Conservation (phyloP, 2,113 vertebrate genomes). For the Andinoacara biseriatus region DNA sequence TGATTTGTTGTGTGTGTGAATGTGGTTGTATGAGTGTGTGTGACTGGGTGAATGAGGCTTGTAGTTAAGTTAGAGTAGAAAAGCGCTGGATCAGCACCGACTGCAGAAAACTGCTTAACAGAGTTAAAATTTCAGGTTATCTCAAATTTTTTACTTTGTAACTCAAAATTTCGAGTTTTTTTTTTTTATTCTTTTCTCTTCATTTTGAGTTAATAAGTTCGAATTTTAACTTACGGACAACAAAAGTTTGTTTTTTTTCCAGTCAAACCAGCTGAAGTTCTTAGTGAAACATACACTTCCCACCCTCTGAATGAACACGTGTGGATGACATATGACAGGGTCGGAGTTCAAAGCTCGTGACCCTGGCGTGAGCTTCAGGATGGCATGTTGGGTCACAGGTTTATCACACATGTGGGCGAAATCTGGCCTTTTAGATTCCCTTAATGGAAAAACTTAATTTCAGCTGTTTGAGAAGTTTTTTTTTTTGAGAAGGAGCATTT, state of each 20-base stretch:
- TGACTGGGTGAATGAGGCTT: too few relatives aligned
- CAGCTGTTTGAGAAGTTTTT: not conserved
- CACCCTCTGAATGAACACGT: not conserved
- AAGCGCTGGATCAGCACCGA: too few relatives aligned
- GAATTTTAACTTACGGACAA: rapidly evolving
- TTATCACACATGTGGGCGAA: not conserved
- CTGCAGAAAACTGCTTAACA: too few relatives aligned
- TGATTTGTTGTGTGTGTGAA: not conserved
- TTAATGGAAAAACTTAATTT: not conserved
- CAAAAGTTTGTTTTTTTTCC: not conserved
- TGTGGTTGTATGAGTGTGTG: not conserved
- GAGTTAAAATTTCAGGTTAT: too few relatives aligned
- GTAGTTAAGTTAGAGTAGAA: too few relatives aligned
- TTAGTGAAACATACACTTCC: too few relatives aligned
- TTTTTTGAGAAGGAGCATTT: not conserved
- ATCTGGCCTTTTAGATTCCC: not conserved
- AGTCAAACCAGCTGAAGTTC: too few relatives aligned
- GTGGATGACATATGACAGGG: not conserved
- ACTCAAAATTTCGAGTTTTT: too few relatives aligned
- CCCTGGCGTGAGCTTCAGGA: not conserved
- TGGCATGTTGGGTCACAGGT: not conserved
- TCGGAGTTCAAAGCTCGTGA: not conserved
- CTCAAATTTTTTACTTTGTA: too few relatives aligned
- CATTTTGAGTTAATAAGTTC: rapidly evolving
- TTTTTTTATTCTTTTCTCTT: not conserved